Evolutionary conservation across 1,140 invertebrate species (phyloP).

Genomic region (Drosophila repleta): DNA sequence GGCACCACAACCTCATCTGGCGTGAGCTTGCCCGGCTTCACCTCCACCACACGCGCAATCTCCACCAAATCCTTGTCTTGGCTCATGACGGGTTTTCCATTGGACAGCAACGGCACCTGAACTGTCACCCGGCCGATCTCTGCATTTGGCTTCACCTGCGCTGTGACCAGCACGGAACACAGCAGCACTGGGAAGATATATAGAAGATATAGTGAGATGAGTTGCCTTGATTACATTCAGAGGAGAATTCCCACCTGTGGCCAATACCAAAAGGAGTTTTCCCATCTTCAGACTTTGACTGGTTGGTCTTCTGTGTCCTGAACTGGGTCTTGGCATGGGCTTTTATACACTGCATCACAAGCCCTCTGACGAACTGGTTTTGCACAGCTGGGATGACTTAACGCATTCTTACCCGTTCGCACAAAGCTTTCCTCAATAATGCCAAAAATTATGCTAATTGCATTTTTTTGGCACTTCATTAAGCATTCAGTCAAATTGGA

Average conservation of each 20-base stretch:
- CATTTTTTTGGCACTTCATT: slow-evolving; percentile 48
- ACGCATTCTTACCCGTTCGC: slow-evolving; percentile 48
- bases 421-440: slow-evolving; percentile 62
- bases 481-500: slow-evolving; percentile 31
- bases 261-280: slow-evolving; percentile 56
- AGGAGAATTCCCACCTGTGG: slow-evolving; percentile 50
- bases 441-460: slow-evolving; percentile 48
- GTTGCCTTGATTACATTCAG: background rate
- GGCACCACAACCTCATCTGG: slow-evolving; percentile 53
- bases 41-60: slow-evolving; percentile 59
- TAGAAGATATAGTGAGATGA: background rate
- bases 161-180: slow-evolving; percentile 51
- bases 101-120: slow-evolving; percentile 70
- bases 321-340: slow-evolving; percentile 14
- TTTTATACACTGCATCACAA: slow-evolving; percentile 54
- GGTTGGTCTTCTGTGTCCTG: slow-evolving; percentile 59
- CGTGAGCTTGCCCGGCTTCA: slow-evolving; percentile 46
- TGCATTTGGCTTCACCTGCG: slow-evolving; percentile 72
- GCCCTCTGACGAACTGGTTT: slow-evolving; percentile 27
- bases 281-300: slow-evolving; percentile 55
- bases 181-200: slow-evolving; percentile 55
- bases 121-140: slow-evolving; percentile 70
- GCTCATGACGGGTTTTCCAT: slow-evolving; percentile 63
- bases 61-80: slow-evolving; percentile 40
- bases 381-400: slow-evolving; percentile 30